Percentiles rank a stretch among this genome's conserved stretches.
Evolutionary conservation across 2,888 invertebrate genomes (phyloP).

Genomic region (Magallana nippona): DNA sequence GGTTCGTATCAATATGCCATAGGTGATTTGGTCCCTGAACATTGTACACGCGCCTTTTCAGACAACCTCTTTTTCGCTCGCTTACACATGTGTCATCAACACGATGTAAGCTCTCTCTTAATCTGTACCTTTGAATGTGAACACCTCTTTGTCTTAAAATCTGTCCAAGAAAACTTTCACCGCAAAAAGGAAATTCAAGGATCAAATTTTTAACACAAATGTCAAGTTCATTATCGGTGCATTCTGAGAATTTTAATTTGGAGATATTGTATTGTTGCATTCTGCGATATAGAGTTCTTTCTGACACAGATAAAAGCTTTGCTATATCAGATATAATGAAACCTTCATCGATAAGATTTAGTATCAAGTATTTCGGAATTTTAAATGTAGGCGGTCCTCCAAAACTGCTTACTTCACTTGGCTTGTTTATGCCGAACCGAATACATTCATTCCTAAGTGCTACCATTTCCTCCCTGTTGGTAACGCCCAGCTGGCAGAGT

Average conservation of each 20-base stretch:
- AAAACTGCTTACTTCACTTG: slow-evolving; percentile 43
- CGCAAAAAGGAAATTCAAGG: slow-evolving; percentile 38
- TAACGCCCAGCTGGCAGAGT: slow-evolving; percentile 44
- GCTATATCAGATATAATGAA: slow-evolving; percentile 38
- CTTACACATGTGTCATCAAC: slow-evolving; percentile 40
- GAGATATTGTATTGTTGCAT: slow-evolving; percentile 38
- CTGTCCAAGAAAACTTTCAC: slow-evolving; percentile 42
- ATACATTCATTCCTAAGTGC: slow-evolving; percentile 52
- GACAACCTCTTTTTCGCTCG: slow-evolving; percentile 41
- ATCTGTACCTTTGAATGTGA: slow-evolving; percentile 41
- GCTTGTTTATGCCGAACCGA: slow-evolving; percentile 40
- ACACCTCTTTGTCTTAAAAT: slow-evolving; percentile 35
- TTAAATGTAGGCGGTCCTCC: slow-evolving; percentile 24
- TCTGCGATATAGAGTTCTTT: slow-evolving; percentile 42
- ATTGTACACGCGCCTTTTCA: slow-evolving; percentile 46
- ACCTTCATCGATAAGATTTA: too few relatives aligned
- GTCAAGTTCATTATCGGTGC: slow-evolving; percentile 39
- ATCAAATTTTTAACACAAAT: slow-evolving; percentile 3
- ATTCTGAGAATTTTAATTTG: slow-evolving; percentile 36
- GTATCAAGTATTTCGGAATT: slow-evolving; percentile 30
- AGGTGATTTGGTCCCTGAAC: slow-evolving; percentile 46
- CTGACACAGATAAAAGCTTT: slow-evolving; percentile 42
- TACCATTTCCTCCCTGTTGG: slow-evolving; percentile 46
- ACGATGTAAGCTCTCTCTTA: slow-evolving; percentile 44
- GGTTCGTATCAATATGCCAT: slow-evolving; percentile 53